phyloP scores from a whole-genome alignment of 2,797 vertebrate genomes.

The Siniperca scherzeri region DNA sequence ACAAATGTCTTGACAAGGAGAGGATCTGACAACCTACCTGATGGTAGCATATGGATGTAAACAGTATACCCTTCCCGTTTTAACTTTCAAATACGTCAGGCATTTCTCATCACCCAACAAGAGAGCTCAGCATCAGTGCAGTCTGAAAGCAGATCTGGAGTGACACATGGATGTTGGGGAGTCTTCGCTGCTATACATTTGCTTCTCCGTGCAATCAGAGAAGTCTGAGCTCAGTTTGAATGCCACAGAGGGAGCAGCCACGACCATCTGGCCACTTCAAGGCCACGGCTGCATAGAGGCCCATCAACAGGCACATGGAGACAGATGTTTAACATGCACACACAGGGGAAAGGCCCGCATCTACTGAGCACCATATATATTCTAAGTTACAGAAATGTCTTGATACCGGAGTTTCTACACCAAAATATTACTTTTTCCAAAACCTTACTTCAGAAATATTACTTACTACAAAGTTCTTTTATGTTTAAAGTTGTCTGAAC shows the following conservation, averaged over 20 bases:
- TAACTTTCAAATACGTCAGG: slow-evolving; percentile 8
- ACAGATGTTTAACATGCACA: slow-evolving; percentile 67
- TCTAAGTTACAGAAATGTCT: slow-evolving; percentile 12
- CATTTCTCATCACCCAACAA: slow-evolving; percentile 5
- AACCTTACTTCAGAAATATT: background rate
- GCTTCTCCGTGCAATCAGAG: slow-evolving; percentile 48
- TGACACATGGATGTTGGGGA: slow-evolving; percentile 21
- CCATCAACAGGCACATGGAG: slow-evolving; percentile 65
- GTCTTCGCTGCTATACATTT: slow-evolving; percentile 13
- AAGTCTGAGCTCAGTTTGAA: slow-evolving; percentile 49
- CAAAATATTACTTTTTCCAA: background rate
- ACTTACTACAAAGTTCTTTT: background rate
- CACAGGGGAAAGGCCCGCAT: slow-evolving; percentile 1
- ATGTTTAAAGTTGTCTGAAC: background rate
- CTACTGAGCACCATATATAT: slow-evolving; percentile 18
- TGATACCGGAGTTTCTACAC: background rate
- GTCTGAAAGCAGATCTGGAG: slow-evolving; percentile 38
- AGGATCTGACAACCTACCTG: slow-evolving; percentile 19
- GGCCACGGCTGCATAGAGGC: slow-evolving; percentile 35
- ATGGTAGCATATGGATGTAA: slow-evolving; percentile 29
- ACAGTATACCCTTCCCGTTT: background rate
- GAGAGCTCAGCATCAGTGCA: background rate
- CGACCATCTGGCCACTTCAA: slow-evolving; percentile 79
- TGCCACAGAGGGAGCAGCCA: slow-evolving; percentile 60
- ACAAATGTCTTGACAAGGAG: slow-evolving; percentile 24